phyloP scores from a whole-genome alignment of 2,888 invertebrate species.

The Drosophila siamana region DNA sequence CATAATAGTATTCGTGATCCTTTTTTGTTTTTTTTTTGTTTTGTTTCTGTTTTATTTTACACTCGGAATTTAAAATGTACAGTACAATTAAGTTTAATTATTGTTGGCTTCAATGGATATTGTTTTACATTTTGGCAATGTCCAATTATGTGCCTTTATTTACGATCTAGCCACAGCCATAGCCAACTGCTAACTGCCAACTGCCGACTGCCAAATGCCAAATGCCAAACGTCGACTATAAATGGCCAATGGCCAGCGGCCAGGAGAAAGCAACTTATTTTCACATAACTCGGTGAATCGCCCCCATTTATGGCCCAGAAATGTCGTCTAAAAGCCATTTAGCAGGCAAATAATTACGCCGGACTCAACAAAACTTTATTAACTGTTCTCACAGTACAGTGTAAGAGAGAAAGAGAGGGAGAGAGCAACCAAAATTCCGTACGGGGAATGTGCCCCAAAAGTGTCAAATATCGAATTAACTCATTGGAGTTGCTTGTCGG shows the following conservation, averaged over 20 bases:
- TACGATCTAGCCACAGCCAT: slow-evolving; percentile 44
- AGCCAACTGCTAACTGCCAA: no score
- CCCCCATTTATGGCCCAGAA: slow-evolving; percentile 65
- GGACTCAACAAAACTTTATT: slow-evolving; percentile 73
- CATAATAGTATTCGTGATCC: slow-evolving; percentile 8
- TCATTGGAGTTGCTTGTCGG: slow-evolving; percentile 58
- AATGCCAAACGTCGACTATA: slow-evolving; percentile 26
- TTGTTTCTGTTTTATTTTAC: slow-evolving; percentile 32
- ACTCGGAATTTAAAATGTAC: slow-evolving; percentile 62
- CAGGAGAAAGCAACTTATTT: slow-evolving; percentile 71
- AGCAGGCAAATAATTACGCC: slow-evolving; percentile 78
- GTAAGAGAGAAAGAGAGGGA: not conserved
- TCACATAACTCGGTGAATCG: slow-evolving; percentile 71
- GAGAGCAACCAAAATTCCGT: slow-evolving; percentile 30
- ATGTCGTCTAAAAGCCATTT: slow-evolving; percentile 74
- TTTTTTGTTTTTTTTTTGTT: slow-evolving; percentile 17
- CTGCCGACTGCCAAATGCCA: slow-evolving; percentile 37
- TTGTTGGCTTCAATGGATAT: slow-evolving; percentile 51
- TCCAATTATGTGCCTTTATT: slow-evolving; percentile 68
- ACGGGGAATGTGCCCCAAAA: slow-evolving; percentile 65
- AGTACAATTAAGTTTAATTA: slow-evolving; percentile 74
- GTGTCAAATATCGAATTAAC: slow-evolving; percentile 81
- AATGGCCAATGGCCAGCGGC: slow-evolving; percentile 32
- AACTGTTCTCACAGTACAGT: slow-evolving; percentile 57
- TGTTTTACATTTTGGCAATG: slow-evolving; percentile 49